These are phyloP conservation scores for Catharus ustulatus DNA, from an alignment of 2,797 vertebrate species.

Conservation along the genomic window DNA sequence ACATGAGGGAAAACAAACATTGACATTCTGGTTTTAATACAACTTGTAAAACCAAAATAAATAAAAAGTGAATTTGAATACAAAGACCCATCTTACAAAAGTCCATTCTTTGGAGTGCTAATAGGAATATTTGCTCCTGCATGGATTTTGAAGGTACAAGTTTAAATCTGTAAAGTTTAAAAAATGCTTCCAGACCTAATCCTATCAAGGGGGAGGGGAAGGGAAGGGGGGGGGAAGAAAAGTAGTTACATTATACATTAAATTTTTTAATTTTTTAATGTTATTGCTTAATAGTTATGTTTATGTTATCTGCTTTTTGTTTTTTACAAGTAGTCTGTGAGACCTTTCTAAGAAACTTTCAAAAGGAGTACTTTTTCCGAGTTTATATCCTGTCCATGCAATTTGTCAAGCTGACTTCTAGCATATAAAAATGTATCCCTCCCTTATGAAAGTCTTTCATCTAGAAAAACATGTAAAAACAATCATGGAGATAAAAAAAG, in stretches of 20 bases:
- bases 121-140: background rate
- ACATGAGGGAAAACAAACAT: background rate
- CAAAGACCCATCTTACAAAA: background rate
- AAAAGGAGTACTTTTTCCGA: background rate
- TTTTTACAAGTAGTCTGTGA: background rate
- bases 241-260: background rate
- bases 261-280: background rate
- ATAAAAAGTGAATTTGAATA: background rate
- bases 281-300: background rate
- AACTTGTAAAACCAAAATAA: background rate
- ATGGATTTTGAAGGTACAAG: background rate
- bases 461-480: background rate
- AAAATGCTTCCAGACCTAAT: background rate
- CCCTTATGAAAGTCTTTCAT: background rate
- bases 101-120: background rate
- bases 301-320: fast-evolving
- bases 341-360: background rate
- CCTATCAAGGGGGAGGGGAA: too few relatives aligned
- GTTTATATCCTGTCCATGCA: background rate
- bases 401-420: background rate
- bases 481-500: background rate
- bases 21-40: background rate
- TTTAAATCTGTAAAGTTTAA: background rate
- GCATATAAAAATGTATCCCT: background rate
- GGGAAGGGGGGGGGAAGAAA: background rate